Evolutionary conservation across 2,113 vertebrate species (phyloP), one percentile per base, ranked within the genome.

Genomic region (Melospiza georgiana): DNA sequence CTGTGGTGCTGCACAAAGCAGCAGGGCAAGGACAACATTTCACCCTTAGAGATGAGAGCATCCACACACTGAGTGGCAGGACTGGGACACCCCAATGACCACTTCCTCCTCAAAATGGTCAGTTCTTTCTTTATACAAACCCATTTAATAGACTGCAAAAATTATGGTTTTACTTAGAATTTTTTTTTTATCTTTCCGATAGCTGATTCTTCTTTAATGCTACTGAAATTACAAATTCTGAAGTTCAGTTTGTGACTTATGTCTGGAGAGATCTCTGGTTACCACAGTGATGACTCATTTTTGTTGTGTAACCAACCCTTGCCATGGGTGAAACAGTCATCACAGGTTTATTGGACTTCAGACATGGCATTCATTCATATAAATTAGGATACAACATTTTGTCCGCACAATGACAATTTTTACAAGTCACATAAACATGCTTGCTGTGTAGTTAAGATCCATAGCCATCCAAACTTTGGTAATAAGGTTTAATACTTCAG

Each of bases 131-230:
- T 66, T 44, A 24, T 51, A 6, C 24, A 67, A 63, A 35, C 7
- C 5, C 28, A 4, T 54, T 55, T 44, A 85, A 46, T 33, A 76
- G 31, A 51, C 16, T 8, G 58, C 15, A 51, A 62, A 79, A 54
- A 27, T 2, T 20, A 9, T 0, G 4, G 3, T 11, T 79, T 71
- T 31, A 39, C 24, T 44, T 43, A 9, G 25, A 8, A 10, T 10
- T 28, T 66, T 65, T 43, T 43, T 37, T 31, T 44, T 44, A 4
- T 59, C 52, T 79, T 74, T 69, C 9, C 44, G 33, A 13, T 41
- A 55, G 24, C 24, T 51, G 57, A 33, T 65, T 71, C n/a, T 74
- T 90, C 51, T 79, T 74, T 30, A 39, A 27, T 27, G 25, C 20
- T 71, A 46, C 35, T 59, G 35, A 66, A 55, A 66, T 51, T n/a